Conservation (phyloP, 2,113 vertebrate species). For the Pedionomus torquatus region DNA sequence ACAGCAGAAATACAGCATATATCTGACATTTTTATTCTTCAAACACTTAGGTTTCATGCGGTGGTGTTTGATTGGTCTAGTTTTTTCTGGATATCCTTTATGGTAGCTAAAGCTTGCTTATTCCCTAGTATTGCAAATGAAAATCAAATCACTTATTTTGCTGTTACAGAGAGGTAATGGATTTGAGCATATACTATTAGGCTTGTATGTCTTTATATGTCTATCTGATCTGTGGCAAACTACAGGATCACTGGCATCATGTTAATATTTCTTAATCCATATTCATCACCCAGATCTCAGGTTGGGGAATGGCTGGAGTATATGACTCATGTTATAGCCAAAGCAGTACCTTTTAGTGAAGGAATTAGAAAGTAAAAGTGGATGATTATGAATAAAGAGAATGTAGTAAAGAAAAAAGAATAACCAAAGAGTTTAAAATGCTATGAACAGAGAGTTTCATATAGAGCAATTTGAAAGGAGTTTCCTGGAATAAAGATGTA, state of each 20-base stretch:
- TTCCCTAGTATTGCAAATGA: not conserved
- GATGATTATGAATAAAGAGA: not conserved
- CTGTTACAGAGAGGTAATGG: not conserved
- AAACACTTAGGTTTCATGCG: not conserved
- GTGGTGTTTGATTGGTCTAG: not conserved
- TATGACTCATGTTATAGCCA: not conserved
- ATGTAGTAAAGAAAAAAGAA: not conserved
- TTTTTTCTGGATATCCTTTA: not conserved
- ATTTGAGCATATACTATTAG: not conserved
- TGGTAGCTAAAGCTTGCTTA: not conserved
- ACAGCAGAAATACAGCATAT: not conserved
- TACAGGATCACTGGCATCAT: not conserved
- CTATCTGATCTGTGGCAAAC: not conserved
- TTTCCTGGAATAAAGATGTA: not conserved
- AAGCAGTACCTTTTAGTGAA: not conserved
- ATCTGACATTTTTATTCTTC: not conserved
- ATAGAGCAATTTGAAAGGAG: not conserved
- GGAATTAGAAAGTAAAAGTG: not conserved
- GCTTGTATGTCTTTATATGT: not conserved
- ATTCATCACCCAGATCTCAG: not conserved
- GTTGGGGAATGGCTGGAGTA: not conserved
- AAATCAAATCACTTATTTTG: not conserved
- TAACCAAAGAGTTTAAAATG: not conserved
- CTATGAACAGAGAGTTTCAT: not conserved
- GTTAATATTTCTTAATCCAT: not conserved